A percentile compares a stretch with the other conserved stretches of the same genome.
phyloP scores from a whole-genome alignment of 2,113 vertebrate genomes.

The Globicephala melas region DNA sequence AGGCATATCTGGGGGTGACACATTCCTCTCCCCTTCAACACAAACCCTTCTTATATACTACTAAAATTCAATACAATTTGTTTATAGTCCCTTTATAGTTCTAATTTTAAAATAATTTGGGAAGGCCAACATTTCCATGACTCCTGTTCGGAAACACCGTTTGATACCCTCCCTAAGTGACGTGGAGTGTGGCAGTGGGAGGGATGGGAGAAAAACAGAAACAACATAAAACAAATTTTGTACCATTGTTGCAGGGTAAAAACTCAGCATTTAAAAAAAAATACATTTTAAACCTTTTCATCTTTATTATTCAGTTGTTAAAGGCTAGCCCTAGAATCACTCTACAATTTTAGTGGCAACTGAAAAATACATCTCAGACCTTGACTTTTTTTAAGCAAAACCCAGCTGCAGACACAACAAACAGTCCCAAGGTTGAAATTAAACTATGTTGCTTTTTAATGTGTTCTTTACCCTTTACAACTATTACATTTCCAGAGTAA shows the following conservation, averaged over 20 bases:
- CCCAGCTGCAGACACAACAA: slow-evolving; percentile 58
- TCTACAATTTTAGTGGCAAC: slow-evolving; percentile 49
- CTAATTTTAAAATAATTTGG: neutral
- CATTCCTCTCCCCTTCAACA: neutral
- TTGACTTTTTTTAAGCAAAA: slow-evolving; percentile 54
- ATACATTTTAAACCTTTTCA: slow-evolving; percentile 52
- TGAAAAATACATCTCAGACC: slow-evolving; percentile 63
- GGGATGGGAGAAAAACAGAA: neutral
- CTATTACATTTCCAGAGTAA: slow-evolving; percentile 66
- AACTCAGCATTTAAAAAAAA: slow-evolving; percentile 19
- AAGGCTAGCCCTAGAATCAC: slow-evolving; percentile 42
- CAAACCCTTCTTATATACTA: neutral
- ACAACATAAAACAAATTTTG: neutral
- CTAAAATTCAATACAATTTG: neutral
- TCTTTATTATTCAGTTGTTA: slow-evolving; percentile 35
- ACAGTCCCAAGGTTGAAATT: slow-evolving; percentile 74
- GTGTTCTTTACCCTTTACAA: slow-evolving; percentile 65
- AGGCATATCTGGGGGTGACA: neutral
- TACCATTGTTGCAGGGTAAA: neutral
- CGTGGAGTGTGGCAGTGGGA: neutral
- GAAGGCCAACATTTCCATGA: neutral
- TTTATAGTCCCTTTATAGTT: neutral
- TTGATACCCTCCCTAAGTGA: neutral
- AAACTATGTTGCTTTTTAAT: slow-evolving; percentile 71
- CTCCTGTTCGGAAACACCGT: neutral